These are phyloP conservation scores for Galaxea fascicularis DNA, from an alignment of 92 coral and sea anemone genomes.

Conservation along the genomic window DNA sequence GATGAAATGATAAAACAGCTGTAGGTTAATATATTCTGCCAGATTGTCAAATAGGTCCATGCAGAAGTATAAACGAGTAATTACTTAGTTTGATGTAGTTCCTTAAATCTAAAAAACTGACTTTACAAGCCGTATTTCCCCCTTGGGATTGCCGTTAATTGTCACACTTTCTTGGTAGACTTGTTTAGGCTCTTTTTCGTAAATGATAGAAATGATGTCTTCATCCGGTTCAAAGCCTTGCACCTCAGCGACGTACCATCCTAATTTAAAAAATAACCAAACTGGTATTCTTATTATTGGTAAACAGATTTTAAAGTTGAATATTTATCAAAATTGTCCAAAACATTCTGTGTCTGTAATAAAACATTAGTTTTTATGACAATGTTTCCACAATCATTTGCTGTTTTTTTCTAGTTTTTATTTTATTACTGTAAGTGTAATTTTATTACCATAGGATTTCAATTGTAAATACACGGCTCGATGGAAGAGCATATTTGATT, in stretches of 20 bases:
- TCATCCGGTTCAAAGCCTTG: constrained; percentile 22
- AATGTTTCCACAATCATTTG: too few relatives aligned
- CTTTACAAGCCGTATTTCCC: constrained; percentile 8
- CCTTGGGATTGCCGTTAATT: constrained; percentile 8
- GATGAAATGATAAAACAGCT: too few relatives aligned
- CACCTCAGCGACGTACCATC: constrained; percentile 16
- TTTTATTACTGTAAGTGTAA: too few relatives aligned
- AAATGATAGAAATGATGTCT: background rate
- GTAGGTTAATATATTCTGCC: too few relatives aligned
- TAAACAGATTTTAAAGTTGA: background rate
- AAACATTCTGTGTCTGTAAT: too few relatives aligned
- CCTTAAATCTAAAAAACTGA: constrained; percentile 8
- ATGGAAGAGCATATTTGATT: too few relatives aligned
- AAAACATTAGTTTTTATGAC: too few relatives aligned
- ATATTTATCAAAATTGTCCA: background rate
- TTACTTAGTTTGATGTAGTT: background rate
- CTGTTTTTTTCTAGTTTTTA: too few relatives aligned
- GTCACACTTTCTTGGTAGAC: constrained; percentile 4
- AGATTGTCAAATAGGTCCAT: background rate
- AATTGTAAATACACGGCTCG: too few relatives aligned
- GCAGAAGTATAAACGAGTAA: background rate
- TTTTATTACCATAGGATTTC: too few relatives aligned
- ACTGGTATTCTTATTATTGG: background rate
- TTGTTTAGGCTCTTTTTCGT: constrained; percentile 1
- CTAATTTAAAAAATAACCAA: background rate